Evolutionary conservation across 2,113 vertebrate genomes (phyloP).

Genomic region (Saguinus midas): DNA sequence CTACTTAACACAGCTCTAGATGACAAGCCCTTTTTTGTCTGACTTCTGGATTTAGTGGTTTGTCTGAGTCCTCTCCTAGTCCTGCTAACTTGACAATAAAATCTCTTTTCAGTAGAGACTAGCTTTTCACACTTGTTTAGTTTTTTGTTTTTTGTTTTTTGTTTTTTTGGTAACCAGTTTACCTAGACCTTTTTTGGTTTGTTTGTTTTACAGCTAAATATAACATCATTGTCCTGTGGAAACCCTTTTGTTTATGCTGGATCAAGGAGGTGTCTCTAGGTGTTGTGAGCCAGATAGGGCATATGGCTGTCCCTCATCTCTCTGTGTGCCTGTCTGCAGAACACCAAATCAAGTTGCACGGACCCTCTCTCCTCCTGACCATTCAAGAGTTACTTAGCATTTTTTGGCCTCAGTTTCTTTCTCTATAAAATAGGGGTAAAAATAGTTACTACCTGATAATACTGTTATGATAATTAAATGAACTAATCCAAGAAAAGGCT

Average conservation of each 20-base stretch:
- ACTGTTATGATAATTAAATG: background rate
- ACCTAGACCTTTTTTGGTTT: background rate
- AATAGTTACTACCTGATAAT: background rate
- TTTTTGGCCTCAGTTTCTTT: background rate
- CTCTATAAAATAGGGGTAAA: constrained; percentile 7
- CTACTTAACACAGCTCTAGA: background rate
- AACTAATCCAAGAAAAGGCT: background rate
- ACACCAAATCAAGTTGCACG: background rate
- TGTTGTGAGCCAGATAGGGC: background rate
- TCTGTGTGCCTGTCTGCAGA: background rate
- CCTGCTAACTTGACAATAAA: background rate
- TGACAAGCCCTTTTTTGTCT: background rate
- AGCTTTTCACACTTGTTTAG: background rate
- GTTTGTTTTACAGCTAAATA: background rate
- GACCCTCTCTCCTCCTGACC: background rate
- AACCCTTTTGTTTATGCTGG: background rate
- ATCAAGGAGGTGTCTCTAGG: background rate
- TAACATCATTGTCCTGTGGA: background rate
- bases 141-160: background rate
- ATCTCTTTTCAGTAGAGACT: background rate
- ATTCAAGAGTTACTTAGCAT: background rate
- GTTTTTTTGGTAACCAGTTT: background rate
- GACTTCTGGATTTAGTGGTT: background rate
- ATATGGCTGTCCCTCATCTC: background rate
- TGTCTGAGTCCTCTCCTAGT: background rate